Percentiles rank a stretch among this genome's conserved stretches.
These are phyloP conservation scores for Hormaphis cornu DNA, from an alignment of 1,140 invertebrate genomes.

Conservation along the genomic window DNA sequence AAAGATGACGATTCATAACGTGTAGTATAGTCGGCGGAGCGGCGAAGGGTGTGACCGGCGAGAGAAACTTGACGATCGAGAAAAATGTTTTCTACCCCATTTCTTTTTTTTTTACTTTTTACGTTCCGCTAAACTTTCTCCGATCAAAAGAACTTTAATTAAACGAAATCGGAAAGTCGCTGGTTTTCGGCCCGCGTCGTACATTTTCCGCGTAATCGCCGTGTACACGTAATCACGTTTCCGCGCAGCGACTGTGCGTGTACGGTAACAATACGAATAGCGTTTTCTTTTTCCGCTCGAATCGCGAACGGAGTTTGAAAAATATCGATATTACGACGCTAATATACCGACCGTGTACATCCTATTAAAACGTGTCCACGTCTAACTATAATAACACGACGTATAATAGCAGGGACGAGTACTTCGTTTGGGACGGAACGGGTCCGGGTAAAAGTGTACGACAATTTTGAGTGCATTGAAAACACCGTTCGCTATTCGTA, in stretches of 20 bases:
- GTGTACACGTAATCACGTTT: slow-evolving; percentile 12
- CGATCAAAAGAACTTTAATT: slow-evolving; percentile 32
- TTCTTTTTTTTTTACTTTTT: neutral
- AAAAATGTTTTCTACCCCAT: slow-evolving; percentile 10
- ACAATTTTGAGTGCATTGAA: slow-evolving; percentile 7
- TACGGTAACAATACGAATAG: no score
- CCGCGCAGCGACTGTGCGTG: no score
- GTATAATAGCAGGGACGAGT: no score
- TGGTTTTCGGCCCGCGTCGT: neutral
- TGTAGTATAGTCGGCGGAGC: neutral
- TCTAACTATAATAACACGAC: no score
- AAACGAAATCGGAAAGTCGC: slow-evolving; percentile 24
- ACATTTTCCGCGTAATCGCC: slow-evolving; percentile 22
- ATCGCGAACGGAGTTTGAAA: no score
- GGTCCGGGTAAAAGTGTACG: slow-evolving; percentile 4
- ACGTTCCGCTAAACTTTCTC: slow-evolving; percentile 16
- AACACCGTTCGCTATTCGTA: no score
- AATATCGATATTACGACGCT: no score
- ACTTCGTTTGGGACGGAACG: no score
- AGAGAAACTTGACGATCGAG: slow-evolving; percentile 7
- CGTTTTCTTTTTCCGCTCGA: no score
- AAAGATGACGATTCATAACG: neutral
- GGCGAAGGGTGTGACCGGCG: no score
- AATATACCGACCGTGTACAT: no score
- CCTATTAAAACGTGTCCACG: no score